Base-by-base conservation (phyloP, 2,888 invertebrate genomes). In the Rhimphoctona megacephalus region DNA sequence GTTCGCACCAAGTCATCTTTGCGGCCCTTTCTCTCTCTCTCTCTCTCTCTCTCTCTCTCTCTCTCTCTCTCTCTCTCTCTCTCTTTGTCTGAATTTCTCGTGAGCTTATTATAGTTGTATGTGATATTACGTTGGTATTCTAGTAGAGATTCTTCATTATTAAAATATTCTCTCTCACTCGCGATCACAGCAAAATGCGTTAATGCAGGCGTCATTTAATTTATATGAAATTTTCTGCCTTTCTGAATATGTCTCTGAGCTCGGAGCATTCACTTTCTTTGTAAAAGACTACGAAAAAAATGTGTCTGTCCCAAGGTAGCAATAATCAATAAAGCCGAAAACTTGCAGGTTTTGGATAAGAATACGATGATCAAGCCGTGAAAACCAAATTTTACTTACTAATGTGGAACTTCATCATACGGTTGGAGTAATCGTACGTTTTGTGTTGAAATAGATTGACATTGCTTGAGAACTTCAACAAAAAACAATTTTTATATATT, bases 101-200 rank as follows among this genome's bases (percentile, higher is more conserved):
- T 78, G 84, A 33, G 70, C 57, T 73, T 81, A 89, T 89, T 89
- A 90, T 90, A 90, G 43, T 43, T 88, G 39, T 9, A 39, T 39
- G 39, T 39, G 9, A 7, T 39, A 39, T 90, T 86, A 82, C 83
- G 72, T 81, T 78, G 85, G 79, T 80, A 87, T 82, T 83, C 85
- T 79, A 80, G 83, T 85, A n/a, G 57, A 81, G 78, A 78, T 54
- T 76, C 67, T 52, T 52, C 25, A 57, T 17, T n/a, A 49, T 49
- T 46, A n/a, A 49, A 66, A 22, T 46, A 66, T 66, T 57, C n/a
- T 43, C n/a, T 64, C 14, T 64, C 39, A 30, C 9, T 46, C n/a
- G 17, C 30, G 61, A 30, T 14, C 17, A 7, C 30, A 61, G 6
- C 25, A 30, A n/a, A 49, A 19, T 49, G 19, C 19, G 19, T 30